phyloP scores from a whole-genome alignment of 2,888 invertebrate genomes.

The Folsomia candida region DNA sequence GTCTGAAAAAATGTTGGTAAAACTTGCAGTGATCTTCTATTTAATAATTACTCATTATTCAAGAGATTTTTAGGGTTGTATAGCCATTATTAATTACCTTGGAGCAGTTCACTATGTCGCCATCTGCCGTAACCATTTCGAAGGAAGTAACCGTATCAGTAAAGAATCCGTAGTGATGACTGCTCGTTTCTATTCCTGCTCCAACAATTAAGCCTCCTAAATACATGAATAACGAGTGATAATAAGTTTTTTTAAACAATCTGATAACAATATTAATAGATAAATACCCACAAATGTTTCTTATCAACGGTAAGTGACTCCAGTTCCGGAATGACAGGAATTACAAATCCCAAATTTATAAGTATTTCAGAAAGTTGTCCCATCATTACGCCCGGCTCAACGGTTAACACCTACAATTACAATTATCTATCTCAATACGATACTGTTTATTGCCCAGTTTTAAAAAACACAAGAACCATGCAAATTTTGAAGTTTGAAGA shows the following conservation, averaged over 20 bases:
- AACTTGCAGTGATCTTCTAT: too few relatives aligned
- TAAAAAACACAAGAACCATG: too few relatives aligned
- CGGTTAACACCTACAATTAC: neutral
- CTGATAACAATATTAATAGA: neutral
- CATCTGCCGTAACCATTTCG: neutral
- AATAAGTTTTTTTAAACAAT: neutral
- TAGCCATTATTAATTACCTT: too few relatives aligned
- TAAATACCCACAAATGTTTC: too few relatives aligned
- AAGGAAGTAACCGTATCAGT: neutral
- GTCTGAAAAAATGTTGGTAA: too few relatives aligned
- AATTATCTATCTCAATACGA: too few relatives aligned
- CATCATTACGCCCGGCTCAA: neutral
- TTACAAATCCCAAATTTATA: neutral
- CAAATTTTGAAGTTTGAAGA: neutral
- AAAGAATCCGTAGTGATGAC: neutral
- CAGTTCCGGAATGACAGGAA: neutral
- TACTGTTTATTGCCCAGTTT: too few relatives aligned
- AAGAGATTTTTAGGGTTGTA: too few relatives aligned
- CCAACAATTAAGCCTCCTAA: neutral
- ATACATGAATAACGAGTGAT: neutral
- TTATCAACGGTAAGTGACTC: neutral
- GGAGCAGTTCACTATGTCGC: neutral
- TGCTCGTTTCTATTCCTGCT: neutral
- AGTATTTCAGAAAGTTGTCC: neutral
- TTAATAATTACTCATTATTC: neutral